Evolutionary conservation across 1,140 invertebrate genomes (phyloP).

Genomic region (Dinoponera quadriceps): DNA sequence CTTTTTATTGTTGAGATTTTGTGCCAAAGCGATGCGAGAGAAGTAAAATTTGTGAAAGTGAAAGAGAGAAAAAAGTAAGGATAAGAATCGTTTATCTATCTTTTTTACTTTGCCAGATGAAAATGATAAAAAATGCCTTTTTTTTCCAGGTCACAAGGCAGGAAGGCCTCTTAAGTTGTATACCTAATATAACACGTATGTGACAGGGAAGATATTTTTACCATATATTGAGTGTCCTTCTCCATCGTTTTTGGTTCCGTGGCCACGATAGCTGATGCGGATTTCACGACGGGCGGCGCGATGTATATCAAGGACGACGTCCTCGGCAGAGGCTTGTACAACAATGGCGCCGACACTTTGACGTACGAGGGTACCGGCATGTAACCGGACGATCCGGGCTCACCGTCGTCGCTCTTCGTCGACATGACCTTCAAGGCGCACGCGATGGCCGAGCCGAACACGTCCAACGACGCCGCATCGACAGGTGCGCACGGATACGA

Average conservation of each 20-base stretch:
- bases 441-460: constrained; percentile 56
- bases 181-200: not conserved
- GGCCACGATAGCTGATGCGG: constrained; percentile 65
- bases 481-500: constrained; percentile 68
- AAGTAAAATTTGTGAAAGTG: not conserved
- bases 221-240: constrained; percentile 55
- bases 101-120: too few species aligned
- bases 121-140: too few species aligned
- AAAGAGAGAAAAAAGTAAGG: not conserved
- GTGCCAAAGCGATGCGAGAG: not conserved
- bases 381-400: not conserved
- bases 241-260: constrained; percentile 58
- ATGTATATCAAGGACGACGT: constrained; percentile 71
- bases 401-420: not conserved
- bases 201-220: not conserved
- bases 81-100: too few species aligned
- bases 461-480: constrained; percentile 17
- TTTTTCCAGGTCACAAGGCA: too few species aligned
- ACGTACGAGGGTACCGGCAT: constrained; percentile 66
- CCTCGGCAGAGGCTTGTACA: constrained; percentile 71
- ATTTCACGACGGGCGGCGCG: constrained; percentile 74
- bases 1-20: not conserved
- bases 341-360: constrained; percentile 68
- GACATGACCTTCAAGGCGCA: constrained; percentile 64
- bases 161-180: too few species aligned